Base-by-base conservation (phyloP, 2,888 invertebrate species). In the Lithophane socia region DNA sequence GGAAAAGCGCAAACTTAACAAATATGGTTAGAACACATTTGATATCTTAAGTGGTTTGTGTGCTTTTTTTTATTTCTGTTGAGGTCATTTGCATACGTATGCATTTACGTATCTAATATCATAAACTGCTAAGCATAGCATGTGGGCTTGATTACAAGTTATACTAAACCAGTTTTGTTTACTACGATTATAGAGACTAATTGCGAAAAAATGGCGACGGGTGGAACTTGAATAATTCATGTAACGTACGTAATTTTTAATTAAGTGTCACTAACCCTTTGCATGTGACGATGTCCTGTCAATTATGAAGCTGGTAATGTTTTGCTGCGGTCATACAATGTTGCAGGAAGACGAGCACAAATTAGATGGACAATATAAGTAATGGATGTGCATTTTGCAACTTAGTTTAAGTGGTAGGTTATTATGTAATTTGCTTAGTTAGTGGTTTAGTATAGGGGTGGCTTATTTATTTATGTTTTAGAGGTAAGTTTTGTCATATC, bases 191-290 rank as follows among this genome's bases (percentile, higher is more conserved):
- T 60, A 44, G 37, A 65, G 65, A 72, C 67, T 83, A 86, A 86
- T 86, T 84, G 86, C 73, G 63, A 74, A 75, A 86, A 83, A 83
- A 83, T 73, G 63, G 79, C 83, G 63, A 52, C 71, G 68, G n/a
- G 70, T 73, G 56, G 79, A 75, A 86, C 76, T 72, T 86, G 84
- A 84, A 84, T 83, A 69, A 86, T 84, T 75, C 80, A 86, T 86
- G 12, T 18, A 65, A 67, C 47, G 72, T 68, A 68, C 71, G 75
- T 74, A 69, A 76, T 47, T 75, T 80, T 70, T 85, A 85, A 86
- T 87, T 79, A 77, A 65, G 79, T 83, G 86, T 79, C 80, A 79
- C 44, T 75, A 74, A 80, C 84, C 85, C 71, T 80, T 73, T 77
- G 75, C 82, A 77, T 79, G 85, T 67, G 79, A 74, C 72, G 72